Evolutionary conservation across 2,113 vertebrate genomes (phyloP), one percentile per base, ranked within the genome.

Genomic region (Archocentrus centrarchus): DNA sequence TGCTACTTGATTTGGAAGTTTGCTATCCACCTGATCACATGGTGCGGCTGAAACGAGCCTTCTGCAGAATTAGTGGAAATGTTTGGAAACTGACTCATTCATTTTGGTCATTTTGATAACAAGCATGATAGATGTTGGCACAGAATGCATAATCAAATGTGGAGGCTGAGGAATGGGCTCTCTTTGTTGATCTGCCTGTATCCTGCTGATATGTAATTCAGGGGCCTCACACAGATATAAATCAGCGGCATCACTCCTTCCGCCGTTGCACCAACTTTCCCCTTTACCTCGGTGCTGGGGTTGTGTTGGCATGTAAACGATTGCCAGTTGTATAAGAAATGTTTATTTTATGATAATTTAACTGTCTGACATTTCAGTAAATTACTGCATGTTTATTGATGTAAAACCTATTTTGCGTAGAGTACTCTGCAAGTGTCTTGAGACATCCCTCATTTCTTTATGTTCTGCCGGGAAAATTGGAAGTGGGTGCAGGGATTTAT

Each of bases 141-240:
- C 17, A 70, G 66, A 53, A 20, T 18, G 20, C 24, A 2, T 73
- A 30, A 63, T 79, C 47, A 64, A 13, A 57, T n/a, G n/a, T 32
- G 7, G 4, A 73, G 44, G 11, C 7, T 70, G 66, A 70, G 44
- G 24, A 70, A 4, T 32, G 24, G 66, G 30, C 66, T 53, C 66
- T 13, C 44, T 70, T 78, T 60, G 41, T 81, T 70, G 80, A 75
- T 39, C 32, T 22, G 47, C 68, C 68, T 82, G 47, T 57, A 64
- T 35, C 59, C n/a, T 22, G 47, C 24, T 44, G 50, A 66, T 41
- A 37, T 53, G 66, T 53, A 35, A 50, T 47, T 75, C n/a, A 62
- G 32, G 44, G 13, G 6, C 27, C 13, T 77, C 20, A 5, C 11
- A 15, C 2, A 6, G 59, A 44, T 4, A 15, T 59, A 44, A 22